Conservation (phyloP, 1,140 invertebrate species). For the Listronotus oregonensis region DNA sequence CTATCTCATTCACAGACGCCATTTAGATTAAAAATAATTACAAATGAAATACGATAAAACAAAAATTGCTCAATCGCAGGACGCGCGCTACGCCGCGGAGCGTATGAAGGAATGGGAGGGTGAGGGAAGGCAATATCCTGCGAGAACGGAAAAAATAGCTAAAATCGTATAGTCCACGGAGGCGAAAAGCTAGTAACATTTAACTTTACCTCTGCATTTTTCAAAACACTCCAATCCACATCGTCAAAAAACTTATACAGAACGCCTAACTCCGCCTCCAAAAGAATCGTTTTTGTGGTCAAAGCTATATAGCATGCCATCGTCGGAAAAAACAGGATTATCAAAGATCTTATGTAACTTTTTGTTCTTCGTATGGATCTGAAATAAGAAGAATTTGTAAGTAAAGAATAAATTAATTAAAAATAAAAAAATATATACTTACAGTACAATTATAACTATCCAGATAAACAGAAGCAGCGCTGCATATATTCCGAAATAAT, state of each 20-base stretch:
- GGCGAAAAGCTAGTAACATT: too few relatives aligned
- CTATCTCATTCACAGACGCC: too few relatives aligned
- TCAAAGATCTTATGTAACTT: constrained; percentile 56
- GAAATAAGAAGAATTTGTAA: too few relatives aligned
- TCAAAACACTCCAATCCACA: constrained; percentile 49
- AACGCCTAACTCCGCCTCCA: constrained; percentile 38
- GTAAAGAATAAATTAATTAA: too few relatives aligned
- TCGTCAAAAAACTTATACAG: constrained; percentile 42
- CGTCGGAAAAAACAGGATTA: constrained; percentile 51
- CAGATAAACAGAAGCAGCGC: constrained; percentile 59
- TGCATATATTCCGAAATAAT: constrained; percentile 59
- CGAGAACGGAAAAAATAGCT: too few relatives aligned
- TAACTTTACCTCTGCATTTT: constrained; percentile 47
- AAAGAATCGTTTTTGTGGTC: constrained; percentile 44
- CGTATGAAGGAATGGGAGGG: too few relatives aligned
- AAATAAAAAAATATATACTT: constrained; percentile 40
- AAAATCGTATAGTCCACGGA: too few relatives aligned
- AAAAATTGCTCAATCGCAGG: too few relatives aligned
- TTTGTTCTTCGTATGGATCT: constrained; percentile 58
- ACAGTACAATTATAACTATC: constrained; percentile 58
- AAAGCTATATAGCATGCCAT: constrained; percentile 48
- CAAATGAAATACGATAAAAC: too few relatives aligned
- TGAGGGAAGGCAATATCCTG: too few relatives aligned
- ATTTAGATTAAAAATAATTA: too few relatives aligned
- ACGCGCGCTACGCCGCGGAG: too few relatives aligned